Evolutionary conservation across 2,888 invertebrate genomes (phyloP).

Genomic region (Idaea biselata): DNA sequence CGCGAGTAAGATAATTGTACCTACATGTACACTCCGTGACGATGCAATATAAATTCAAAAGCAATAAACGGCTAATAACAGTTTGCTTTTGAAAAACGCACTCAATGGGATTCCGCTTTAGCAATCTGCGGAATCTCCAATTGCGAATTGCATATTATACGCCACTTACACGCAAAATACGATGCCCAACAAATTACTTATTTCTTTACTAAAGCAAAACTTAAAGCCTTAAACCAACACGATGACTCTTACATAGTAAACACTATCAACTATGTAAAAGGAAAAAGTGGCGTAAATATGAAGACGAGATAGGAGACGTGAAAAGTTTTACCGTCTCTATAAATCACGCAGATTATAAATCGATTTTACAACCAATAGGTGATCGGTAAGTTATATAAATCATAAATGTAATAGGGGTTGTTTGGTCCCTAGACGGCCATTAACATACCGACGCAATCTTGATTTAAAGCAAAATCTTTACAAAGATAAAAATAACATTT

Average conservation of each 20-base stretch:
- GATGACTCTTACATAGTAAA: constrained; percentile 19
- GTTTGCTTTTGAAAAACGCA: constrained; percentile 58
- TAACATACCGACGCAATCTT: constrained; percentile 37
- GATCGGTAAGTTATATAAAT: constrained; percentile 65
- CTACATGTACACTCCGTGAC: constrained; percentile 63
- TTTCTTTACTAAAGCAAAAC: constrained; percentile 17
- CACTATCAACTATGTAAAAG: constrained; percentile 26
- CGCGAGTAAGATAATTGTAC: constrained; percentile 70
- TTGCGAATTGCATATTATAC: constrained; percentile 60
- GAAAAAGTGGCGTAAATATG: constrained; percentile 36
- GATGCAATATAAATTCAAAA: constrained; percentile 67
- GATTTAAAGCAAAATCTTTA: constrained; percentile 21
- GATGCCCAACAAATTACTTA: constrained; percentile 28
- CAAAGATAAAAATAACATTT: constrained; percentile 30
- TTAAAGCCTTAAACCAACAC: constrained; percentile 14
- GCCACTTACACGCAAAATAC: constrained; percentile 38
- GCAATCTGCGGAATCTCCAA: constrained; percentile 62
- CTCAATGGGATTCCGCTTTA: constrained; percentile 59
- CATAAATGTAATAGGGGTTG: constrained; percentile 61
- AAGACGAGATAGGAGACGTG: constrained; percentile 41
- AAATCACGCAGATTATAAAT: constrained; percentile 73
- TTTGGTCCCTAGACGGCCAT: constrained; percentile 50
- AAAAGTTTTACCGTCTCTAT: constrained; percentile 65
- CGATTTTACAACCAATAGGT: constrained; percentile 65
- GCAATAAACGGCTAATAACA: constrained; percentile 75